These are phyloP conservation scores for Sesia bembeciformis DNA, from an alignment of 2,888 invertebrate species.

Conservation along the genomic window DNA sequence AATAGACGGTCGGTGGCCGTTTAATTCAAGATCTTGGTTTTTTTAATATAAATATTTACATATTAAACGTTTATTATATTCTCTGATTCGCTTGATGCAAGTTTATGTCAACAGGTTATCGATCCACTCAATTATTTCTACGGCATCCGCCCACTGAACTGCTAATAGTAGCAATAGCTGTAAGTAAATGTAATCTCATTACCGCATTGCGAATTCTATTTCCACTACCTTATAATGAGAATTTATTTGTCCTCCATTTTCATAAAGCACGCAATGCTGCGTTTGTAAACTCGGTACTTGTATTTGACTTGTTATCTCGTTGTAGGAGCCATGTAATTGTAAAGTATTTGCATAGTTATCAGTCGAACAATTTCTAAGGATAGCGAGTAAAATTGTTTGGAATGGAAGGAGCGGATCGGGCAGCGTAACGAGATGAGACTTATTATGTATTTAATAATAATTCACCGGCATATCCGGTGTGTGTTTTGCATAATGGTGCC, in stretches of 20 bases:
- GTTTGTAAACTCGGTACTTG: constrained; percentile 37
- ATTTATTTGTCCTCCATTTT: constrained; percentile 60
- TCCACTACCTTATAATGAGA: constrained; percentile 21
- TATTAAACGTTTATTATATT: constrained; percentile 4
- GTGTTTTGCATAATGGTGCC: constrained; percentile 51
- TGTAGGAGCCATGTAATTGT: constrained; percentile 37
- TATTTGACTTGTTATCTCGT: constrained; percentile 33
- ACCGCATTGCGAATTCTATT: constrained; percentile 52
- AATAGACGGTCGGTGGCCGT: neutral
- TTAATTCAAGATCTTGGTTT: neutral
- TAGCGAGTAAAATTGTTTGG: constrained; percentile 23
- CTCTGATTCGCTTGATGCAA: constrained; percentile 1
- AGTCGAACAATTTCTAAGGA: neutral
- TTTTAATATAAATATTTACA: constrained; percentile 3
- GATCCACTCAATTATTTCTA: constrained; percentile 21
- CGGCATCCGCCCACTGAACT: constrained; percentile 33
- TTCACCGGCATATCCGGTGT: constrained; percentile 45
- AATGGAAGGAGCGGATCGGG: constrained; percentile 18
- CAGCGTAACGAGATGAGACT: constrained; percentile 34
- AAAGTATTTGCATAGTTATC: constrained; percentile 30
- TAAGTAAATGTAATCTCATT: constrained; percentile 47
- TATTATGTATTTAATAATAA: constrained; percentile 45
- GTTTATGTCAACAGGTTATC: constrained; percentile 4
- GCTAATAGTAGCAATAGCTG: constrained; percentile 43
- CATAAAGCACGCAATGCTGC: constrained; percentile 43